Conservation (phyloP, 2,888 invertebrate genomes). For the Melanophora roralis region DNA sequence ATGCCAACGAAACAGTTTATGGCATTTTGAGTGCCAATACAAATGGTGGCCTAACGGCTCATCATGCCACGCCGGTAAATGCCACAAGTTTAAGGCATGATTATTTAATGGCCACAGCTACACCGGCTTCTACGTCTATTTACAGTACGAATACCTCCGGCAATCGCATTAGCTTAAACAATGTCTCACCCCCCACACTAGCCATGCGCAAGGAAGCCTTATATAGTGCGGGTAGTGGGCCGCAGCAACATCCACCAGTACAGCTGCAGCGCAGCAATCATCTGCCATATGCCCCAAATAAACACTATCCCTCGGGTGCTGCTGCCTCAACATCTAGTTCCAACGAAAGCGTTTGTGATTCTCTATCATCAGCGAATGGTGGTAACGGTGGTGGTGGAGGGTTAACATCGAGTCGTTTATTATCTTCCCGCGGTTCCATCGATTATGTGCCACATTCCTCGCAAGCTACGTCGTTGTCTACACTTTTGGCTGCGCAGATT, state of each 20-base stretch:
- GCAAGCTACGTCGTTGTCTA: constrained; percentile 72
- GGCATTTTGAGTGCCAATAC: constrained; percentile 64
- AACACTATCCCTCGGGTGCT: constrained; percentile 74
- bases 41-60: constrained; percentile 70
- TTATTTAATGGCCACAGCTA: constrained; percentile 72
- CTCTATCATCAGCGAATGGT: constrained; percentile 81
- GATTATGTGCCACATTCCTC: constrained; percentile 73
- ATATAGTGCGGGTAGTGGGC: constrained; percentile 65
- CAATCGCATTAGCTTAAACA: constrained; percentile 71
- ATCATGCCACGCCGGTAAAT: constrained; percentile 74
- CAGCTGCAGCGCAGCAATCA: constrained; percentile 71
- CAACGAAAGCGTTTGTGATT: constrained; percentile 88
- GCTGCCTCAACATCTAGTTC: constrained; percentile 85
- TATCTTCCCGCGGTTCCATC: constrained; percentile 70
- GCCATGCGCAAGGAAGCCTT: constrained; percentile 72
- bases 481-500: constrained; percentile 71
- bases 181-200: constrained; percentile 73
- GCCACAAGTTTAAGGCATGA: constrained; percentile 73
- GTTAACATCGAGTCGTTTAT: constrained; percentile 63
- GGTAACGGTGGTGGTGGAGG: constrained; percentile 71
- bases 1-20: constrained; percentile 61
- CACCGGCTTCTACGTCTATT: constrained; percentile 70
- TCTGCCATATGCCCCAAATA: constrained; percentile 72
- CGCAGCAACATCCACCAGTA: constrained; percentile 70
- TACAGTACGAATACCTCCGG: constrained; percentile 66